A percentile compares a stretch with the other conserved stretches of the same genome.
Evolutionary conservation across 2,113 vertebrate species (phyloP).

Genomic region (Alethe castanea): DNA sequence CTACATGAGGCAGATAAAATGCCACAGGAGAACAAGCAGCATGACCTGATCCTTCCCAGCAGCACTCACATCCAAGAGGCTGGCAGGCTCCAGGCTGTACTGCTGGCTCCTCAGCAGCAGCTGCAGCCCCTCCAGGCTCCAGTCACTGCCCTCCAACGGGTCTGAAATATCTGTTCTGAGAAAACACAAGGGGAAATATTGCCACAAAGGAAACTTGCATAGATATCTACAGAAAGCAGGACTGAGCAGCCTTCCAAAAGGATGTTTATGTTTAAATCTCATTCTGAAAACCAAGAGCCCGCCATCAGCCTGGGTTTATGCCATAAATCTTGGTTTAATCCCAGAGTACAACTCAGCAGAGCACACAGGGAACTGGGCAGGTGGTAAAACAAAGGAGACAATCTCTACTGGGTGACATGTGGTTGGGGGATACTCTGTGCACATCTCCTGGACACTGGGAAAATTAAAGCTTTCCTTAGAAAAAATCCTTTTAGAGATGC

Average conservation of each 20-base stretch:
- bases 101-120: slow-evolving; percentile 86
- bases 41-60: neutral
- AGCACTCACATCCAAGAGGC: slow-evolving; percentile 79
- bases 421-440: neutral
- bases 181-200: neutral
- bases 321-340: neutral
- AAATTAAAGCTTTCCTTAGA: neutral
- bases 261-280: neutral
- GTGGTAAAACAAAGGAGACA: neutral
- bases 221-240: neutral
- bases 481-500: neutral
- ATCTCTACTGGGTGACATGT: neutral
- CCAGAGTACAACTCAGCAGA: neutral
- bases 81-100: slow-evolving; percentile 77
- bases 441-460: neutral
- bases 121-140: slow-evolving; percentile 88
- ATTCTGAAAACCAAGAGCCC: neutral
- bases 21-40: neutral
- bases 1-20: neutral
- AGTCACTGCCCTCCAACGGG: slow-evolving; percentile 79
- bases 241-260: neutral
- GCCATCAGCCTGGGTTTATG: neutral
- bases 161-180: slow-evolving; percentile 80
- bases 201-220: neutral
- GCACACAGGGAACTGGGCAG: neutral